Evolutionary conservation across 1,140 invertebrate species (phyloP), one percentile per base, ranked within the genome.

Genomic region (Drosophila repletoides): DNA sequence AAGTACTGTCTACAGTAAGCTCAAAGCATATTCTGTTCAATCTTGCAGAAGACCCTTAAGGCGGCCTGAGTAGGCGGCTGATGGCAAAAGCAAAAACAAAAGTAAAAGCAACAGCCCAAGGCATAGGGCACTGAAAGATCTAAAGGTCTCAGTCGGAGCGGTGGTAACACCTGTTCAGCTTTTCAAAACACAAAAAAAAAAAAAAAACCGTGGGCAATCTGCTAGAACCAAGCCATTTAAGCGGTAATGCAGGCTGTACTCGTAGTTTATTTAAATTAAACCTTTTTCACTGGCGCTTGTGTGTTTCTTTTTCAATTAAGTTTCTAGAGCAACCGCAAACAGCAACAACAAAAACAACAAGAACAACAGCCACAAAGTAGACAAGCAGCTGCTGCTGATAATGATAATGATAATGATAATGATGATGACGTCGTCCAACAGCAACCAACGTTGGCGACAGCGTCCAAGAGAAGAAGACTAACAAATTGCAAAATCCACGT

Each of bases 251-350:
- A 67, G 56, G 52, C 46, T 59, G 14, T 33, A 36, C 33, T 26
- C 26, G 79, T 73, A 84, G 79, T 84, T 83, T 83, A 83, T 83
- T 83, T 84, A 83, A 84, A 83, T 71, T 77, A 84, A 83, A 83
- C 73, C 77, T 84, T 77, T 76, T 77, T 36, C 43, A 51, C 51
- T 36, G 22, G 21, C 43, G 43, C 28, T 51, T 36, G 22, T 52
- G 22, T 26, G 41, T 40, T 43, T 83, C 75, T 83, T 83, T 83
- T 83, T 84, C 79, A 83, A 83, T 83, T 83, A 83, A 84, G 74
- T 83, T 83, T 83, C 70, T 79, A 72, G 79, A 70, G 52, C 74
- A 84, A 56, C 77, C 77, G 48, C 79, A 79, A 53, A 55, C 58
- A 72, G 56, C 68, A 72, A 74, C 38, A 55, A 31, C 29, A 48